Evolutionary conservation across 30 jellyfish, hydroid and myxozoan species (phyloP), one percentile per base, ranked within the genome.

Genomic region (Aurelia sp.): DNA sequence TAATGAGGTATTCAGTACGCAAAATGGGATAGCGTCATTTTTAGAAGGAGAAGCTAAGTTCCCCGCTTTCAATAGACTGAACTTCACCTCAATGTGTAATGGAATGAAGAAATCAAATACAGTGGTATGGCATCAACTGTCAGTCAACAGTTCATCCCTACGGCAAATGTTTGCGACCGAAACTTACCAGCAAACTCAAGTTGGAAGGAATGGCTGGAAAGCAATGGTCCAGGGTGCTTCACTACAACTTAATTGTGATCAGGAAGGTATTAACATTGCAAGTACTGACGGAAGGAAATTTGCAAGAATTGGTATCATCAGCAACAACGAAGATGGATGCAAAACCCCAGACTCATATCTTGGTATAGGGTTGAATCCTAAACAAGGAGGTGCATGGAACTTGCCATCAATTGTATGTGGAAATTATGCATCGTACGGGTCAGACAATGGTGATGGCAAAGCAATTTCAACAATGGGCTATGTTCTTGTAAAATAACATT

Each of bases 211-310:
- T 4, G 71, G 22, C 0, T 78, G 89, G 89, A 78, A 7, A 15
- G 66, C 18, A 7, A 18, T 78, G 19, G 55, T 48, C 1, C 57
- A 16, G 10, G 80, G 73, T n/a, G 79, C 71, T 11, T 8, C 40
- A 11, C 59, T 78, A 23, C 89, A 78, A 22, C n/a, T 2, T 0
- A 63, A 63, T 17, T 78, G 89, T 69, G 51, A 78, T 63, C 79
- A 69, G 3, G 79, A 78, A 66, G 89, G 89, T 11, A 4, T 78
- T 5, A 69, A 69, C 15, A 20, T 69, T 21, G 41, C 31, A 10
- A 13, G 33, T 13, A 17, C 20, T 4, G 11, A 17, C 9, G 62
- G 27, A 23, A 11, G 0, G 23, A 2, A 16, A 23, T 37, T 37
- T 37, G 79, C 62, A 3, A 30, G 79, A 6, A 69, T 69, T 69